Conservation (phyloP, 2,797 vertebrate genomes). For the Karalla daura region DNA sequence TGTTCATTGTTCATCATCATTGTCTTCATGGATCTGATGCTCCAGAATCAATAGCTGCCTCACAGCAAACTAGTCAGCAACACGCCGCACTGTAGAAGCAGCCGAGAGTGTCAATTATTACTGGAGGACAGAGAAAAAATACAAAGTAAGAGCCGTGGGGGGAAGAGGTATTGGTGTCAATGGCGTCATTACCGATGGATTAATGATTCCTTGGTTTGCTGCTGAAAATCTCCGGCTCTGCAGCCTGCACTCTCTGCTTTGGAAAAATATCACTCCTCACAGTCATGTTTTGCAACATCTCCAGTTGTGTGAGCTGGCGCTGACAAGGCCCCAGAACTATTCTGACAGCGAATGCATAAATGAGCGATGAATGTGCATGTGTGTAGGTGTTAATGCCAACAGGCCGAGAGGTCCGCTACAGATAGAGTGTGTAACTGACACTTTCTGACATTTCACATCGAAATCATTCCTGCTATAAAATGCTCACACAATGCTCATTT, state of each 20-base stretch:
- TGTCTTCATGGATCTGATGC: constrained; percentile 78
- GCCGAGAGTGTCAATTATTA: constrained; percentile 74
- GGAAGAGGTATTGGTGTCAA: constrained; percentile 35
- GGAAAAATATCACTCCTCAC: neutral
- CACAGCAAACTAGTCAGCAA: constrained; percentile 69
- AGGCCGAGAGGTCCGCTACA: constrained; percentile 14
- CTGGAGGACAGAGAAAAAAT: constrained; percentile 58
- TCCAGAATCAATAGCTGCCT: constrained; percentile 79
- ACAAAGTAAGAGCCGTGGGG: constrained; percentile 44
- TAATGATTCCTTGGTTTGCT: constrained; percentile 46
- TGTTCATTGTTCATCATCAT: constrained; percentile 80
- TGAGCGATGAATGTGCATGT: constrained; percentile 13
- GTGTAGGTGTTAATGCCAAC: constrained; percentile 1
- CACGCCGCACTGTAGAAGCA: constrained; percentile 60
- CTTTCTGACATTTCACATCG: constrained; percentile 16
- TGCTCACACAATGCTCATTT: constrained; percentile 4
- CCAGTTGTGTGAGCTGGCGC: constrained; percentile 3
- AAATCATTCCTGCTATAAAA: neutral
- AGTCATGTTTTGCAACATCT: neutral
- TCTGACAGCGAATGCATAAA: constrained; percentile 21
- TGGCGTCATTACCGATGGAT: constrained; percentile 64
- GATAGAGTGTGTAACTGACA: constrained; percentile 1
- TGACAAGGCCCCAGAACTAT: constrained; percentile 29
- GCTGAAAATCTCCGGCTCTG: constrained; percentile 27
- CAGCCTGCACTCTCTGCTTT: neutral